Evolutionary conservation across 2,797 vertebrate genomes (phyloP), one percentile per base, ranked within the genome.

Genomic region (Selene dorsalis): DNA sequence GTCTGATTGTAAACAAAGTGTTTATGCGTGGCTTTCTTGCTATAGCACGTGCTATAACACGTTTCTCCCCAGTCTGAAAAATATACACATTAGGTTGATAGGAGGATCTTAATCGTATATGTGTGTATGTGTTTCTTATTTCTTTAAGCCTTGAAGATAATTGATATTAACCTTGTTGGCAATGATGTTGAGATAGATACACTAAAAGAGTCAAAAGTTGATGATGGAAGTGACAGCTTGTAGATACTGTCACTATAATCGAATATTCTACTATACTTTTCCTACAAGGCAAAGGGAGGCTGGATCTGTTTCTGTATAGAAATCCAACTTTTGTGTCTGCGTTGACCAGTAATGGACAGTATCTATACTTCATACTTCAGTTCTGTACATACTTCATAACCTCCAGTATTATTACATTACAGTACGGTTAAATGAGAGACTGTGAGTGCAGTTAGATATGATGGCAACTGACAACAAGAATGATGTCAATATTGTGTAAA

Each of bases 1-100:
- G 16, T 62, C 70, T 68, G 35, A 18, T 26, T 57, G 0, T 11
- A 62, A 72, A 65, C 26, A 13, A 75, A 28, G 39, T 14, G 26
- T 52, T 24, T 6, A 38, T 43, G 22, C 2, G 1, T 3, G 22
- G 28, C 0, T 38, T 32, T 32, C 6, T 43, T 41, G 18, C 13
- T 35, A 35, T 20, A 55, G 38, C 20, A 22, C 59, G 32, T 22
- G 24, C 13, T 30, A 30, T 30, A 30, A 30, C 30, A 30, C 4
- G 0, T n/a, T 43, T 7, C 6, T 55, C 4, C 22, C 12, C 20
- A 57, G 13, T 41, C 12, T 13, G 14, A 41, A 32, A 13, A 26
- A 41, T 28, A 45, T 35, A 52, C 8, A 38, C 5, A 22, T 56
- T 18, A 17, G 24, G 18, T 48, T 47, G 20, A 50, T 2, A 53